phyloP scores from a whole-genome alignment of 2,797 vertebrate genomes.

The Pseudochirops corinnae region DNA sequence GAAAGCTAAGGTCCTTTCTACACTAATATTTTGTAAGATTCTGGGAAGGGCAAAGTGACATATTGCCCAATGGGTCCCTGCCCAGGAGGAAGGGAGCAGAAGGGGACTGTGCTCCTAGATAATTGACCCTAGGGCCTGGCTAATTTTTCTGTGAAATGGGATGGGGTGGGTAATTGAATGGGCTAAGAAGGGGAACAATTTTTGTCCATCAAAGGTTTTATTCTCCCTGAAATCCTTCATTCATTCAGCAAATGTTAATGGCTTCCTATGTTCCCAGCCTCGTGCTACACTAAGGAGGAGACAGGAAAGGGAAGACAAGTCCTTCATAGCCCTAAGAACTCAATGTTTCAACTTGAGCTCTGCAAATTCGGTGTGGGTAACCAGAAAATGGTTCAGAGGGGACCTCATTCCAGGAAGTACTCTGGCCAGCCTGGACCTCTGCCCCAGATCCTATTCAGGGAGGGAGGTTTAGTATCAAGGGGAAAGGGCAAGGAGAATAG shows the following conservation, averaged over 20 bases:
- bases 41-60: background rate
- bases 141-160: background rate
- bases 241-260: background rate
- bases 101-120: background rate
- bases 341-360: background rate
- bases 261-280: background rate
- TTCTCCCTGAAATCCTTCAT: background rate
- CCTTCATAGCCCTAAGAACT: background rate
- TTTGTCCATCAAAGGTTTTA: background rate
- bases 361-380: background rate
- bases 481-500: background rate
- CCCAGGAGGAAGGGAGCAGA: background rate
- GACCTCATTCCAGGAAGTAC: background rate
- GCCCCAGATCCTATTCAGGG: background rate
- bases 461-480: background rate
- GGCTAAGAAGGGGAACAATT: background rate
- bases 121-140: background rate
- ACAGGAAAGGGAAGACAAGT: background rate
- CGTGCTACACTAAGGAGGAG: background rate
- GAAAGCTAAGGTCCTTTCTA: background rate
- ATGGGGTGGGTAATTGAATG: background rate
- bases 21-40: background rate
- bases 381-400: background rate
- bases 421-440: too few relatives aligned
- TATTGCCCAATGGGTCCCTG: background rate